Evolutionary conservation across 2,113 vertebrate genomes (phyloP).

Genomic region (Pelodiscus sinensis): DNA sequence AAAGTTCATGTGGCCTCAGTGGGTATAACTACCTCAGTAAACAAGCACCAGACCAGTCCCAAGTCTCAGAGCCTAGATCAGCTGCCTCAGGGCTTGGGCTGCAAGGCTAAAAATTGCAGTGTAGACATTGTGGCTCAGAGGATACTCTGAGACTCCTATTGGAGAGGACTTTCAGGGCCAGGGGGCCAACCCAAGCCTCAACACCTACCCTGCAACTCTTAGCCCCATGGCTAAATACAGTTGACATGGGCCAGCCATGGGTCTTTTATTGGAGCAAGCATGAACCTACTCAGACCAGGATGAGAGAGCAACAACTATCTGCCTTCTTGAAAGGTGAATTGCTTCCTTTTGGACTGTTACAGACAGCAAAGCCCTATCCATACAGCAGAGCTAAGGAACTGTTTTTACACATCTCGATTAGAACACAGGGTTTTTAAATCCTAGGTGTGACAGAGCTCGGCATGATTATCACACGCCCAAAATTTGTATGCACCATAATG

Average conservation of each 20-base stretch:
- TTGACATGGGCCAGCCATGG: background rate
- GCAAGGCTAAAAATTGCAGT: background rate
- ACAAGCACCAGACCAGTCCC: background rate
- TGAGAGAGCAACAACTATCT: constrained; percentile 1
- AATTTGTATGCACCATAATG: constrained; percentile 36
- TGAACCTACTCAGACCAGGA: background rate
- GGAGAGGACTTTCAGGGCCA: background rate
- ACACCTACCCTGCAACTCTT: background rate
- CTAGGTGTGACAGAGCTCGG: background rate
- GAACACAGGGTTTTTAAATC: constrained; percentile 1
- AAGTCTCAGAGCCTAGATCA: background rate
- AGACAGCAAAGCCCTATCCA: background rate
- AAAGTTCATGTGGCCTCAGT: background rate
- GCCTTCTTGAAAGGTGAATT: background rate
- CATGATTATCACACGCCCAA: background rate
- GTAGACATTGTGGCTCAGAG: background rate
- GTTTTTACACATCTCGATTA: background rate
- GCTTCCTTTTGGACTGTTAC: background rate
- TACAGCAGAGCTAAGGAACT: background rate
- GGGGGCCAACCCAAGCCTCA: background rate
- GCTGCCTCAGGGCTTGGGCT: background rate
- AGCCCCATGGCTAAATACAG: background rate
- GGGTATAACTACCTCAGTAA: background rate
- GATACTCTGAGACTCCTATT: background rate
- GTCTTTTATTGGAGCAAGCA: background rate